These are phyloP conservation scores for Geodia barretti DNA, from an alignment of 37 sponge, comb jelly and placozoan genomes.

Conservation along the genomic window DNA sequence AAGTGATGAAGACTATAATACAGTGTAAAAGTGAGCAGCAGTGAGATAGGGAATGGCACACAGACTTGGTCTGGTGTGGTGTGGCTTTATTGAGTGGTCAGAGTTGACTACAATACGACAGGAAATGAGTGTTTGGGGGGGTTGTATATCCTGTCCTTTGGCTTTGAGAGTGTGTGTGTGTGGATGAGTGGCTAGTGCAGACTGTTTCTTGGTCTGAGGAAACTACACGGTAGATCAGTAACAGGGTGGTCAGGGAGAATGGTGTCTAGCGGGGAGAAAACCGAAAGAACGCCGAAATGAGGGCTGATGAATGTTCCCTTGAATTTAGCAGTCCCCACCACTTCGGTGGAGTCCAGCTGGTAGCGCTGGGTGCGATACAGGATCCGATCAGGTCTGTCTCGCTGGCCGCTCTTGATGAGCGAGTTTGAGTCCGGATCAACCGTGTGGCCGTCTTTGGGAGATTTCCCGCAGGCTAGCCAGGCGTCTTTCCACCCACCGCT, in stretches of 20 bases:
- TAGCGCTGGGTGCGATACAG: conserved; percentile 52
- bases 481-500: conserved; percentile 71
- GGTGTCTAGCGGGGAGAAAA: conserved; percentile 37
- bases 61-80: no score
- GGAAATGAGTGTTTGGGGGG: no score
- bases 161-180: no score
- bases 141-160: no score
- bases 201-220: conserved; percentile 15
- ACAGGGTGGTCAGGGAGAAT: not conserved
- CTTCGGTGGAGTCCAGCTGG: conserved; percentile 61
- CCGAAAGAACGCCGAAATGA: conserved; percentile 61
- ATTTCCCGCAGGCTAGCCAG: conserved; percentile 53
- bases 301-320: conserved; percentile 31
- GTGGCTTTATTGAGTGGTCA: no score
- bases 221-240: conserved; percentile 25
- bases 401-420: conserved; percentile 46
- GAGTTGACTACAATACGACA: no score
- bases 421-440: conserved; percentile 56
- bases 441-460: conserved; percentile 42
- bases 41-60: no score
- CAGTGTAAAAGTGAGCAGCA: no score
- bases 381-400: conserved; percentile 65
- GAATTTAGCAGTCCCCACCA: conserved; percentile 43
- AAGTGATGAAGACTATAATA: no score
- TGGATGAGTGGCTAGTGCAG: no score